Percentiles rank a stretch among this genome's conserved stretches.
Conservation (phyloP, 2,888 invertebrate genomes). For the Aporophyla nigra region DNA sequence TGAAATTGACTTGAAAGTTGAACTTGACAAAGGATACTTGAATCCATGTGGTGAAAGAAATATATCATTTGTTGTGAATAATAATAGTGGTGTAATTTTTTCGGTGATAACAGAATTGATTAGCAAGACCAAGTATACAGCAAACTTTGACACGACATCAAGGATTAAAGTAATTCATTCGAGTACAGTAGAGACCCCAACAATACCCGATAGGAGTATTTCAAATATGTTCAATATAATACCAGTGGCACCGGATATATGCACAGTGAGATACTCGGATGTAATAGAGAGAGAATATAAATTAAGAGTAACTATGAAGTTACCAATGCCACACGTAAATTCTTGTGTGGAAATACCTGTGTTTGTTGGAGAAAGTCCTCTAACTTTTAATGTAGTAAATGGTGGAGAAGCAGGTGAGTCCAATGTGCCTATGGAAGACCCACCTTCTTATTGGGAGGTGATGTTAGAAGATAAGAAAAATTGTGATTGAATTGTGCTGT, state of each 20-base stretch:
- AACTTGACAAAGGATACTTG: slow-evolving; percentile 42
- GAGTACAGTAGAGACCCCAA: slow-evolving; percentile 33
- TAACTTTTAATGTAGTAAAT: background rate
- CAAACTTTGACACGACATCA: no score
- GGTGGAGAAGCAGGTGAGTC: background rate
- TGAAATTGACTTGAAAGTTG: slow-evolving; percentile 23
- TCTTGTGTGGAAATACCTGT: slow-evolving; percentile 46
- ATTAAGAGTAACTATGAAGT: slow-evolving; percentile 43
- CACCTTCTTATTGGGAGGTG: slow-evolving; percentile 36
- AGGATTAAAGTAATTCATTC: slow-evolving; percentile 19
- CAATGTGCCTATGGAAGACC: background rate
- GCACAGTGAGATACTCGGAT: slow-evolving; percentile 49
- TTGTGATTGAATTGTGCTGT: background rate
- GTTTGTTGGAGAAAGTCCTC: slow-evolving; percentile 43
- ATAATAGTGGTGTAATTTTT: slow-evolving; percentile 31
- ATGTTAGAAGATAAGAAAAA: slow-evolving; percentile 35
- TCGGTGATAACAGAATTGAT: slow-evolving; percentile 33
- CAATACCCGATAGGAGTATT: slow-evolving; percentile 36
- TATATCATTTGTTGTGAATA: slow-evolving; percentile 36
- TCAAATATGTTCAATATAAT: slow-evolving; percentile 46
- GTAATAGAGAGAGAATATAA: slow-evolving; percentile 48
- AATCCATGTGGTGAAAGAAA: slow-evolving; percentile 25
- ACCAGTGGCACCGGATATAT: slow-evolving; percentile 26
- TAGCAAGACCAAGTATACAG: slow-evolving; percentile 25
- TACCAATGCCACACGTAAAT: slow-evolving; percentile 55